A percentile compares a stretch with the other conserved stretches of the same genome.
Evolutionary conservation across 2,797 vertebrate genomes (phyloP).

Genomic region (Pogonophryne albipinna): DNA sequence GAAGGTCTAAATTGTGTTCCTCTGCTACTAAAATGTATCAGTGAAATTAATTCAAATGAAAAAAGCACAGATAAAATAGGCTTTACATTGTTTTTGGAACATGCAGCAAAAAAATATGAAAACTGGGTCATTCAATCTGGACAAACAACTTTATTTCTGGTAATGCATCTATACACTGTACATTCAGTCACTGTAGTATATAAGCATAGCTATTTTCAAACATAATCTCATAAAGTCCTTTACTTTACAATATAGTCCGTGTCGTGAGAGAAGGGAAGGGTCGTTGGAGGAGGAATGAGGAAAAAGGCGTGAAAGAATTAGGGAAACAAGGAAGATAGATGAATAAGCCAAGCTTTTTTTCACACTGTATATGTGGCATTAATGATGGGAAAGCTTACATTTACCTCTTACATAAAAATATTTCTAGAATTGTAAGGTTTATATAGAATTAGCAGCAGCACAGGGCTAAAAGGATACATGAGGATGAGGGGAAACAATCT

Average conservation of each 20-base stretch:
- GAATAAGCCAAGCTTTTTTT: constrained; percentile 90
- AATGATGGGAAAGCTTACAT: constrained; percentile 95
- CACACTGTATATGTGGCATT: constrained; percentile 91
- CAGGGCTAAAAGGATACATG: constrained; percentile 86
- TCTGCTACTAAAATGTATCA: not conserved
- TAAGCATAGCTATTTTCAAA: constrained; percentile 95
- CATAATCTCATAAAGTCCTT: constrained; percentile 95
- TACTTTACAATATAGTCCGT: constrained; percentile 93
- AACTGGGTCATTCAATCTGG: constrained; percentile 82
- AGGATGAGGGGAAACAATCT: constrained; percentile 74
- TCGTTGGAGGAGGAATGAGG: constrained; percentile 56
- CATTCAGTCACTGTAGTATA: constrained; percentile 97
- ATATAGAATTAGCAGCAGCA: constrained; percentile 96
- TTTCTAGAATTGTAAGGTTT: constrained; percentile 93
- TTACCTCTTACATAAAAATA: constrained; percentile 97
- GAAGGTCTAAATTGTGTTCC: too few relatives aligned
- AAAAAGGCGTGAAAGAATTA: constrained; percentile 83
- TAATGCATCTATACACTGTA: constrained; percentile 99
- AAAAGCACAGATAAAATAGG: constrained; percentile 5
- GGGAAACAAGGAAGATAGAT: constrained; percentile 86
- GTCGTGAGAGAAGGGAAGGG: constrained; percentile 79
- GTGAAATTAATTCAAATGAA: not conserved
- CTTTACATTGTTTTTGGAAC: constrained; percentile 16
- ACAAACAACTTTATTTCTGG: constrained; percentile 98
- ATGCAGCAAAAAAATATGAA: constrained; percentile 32